phyloP scores from a whole-genome alignment of 1,140 invertebrate genomes.

The Atta cephalotes region DNA sequence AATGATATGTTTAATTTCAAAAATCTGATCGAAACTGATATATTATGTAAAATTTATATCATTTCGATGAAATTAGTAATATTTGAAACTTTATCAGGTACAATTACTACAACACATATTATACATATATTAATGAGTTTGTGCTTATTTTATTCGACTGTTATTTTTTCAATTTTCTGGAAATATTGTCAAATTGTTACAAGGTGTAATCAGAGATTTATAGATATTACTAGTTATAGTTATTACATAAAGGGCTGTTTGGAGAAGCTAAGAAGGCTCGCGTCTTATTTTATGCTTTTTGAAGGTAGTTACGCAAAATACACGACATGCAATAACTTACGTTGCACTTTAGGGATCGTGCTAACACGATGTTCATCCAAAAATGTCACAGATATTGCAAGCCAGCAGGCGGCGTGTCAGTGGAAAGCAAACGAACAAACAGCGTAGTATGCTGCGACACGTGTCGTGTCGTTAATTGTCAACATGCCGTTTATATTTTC shows the following conservation, averaged over 20 bases:
- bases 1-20: neutral
- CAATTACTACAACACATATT: slow-evolving; percentile 3
- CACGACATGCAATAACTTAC: slow-evolving; percentile 41
- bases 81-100: slow-evolving; percentile 3
- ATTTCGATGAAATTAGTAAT: neutral
- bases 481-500: slow-evolving; percentile 61
- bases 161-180: neutral
- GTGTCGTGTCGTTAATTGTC: slow-evolving; percentile 64
- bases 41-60: neutral
- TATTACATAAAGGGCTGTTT: neutral
- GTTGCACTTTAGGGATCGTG: slow-evolving; percentile 20
- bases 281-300: slow-evolving; percentile 6
- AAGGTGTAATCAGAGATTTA: neutral
- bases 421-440: slow-evolving; percentile 29
- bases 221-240: neutral
- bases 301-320: neutral
- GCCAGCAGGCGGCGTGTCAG: slow-evolving; percentile 40
- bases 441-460: slow-evolving; percentile 51
- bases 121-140: neutral
- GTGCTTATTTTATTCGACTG: neutral
- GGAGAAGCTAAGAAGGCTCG: neutral
- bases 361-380: slow-evolving; percentile 52
- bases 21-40: slow-evolving; percentile 6
- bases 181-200: neutral
- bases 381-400: slow-evolving; percentile 59